A percentile compares a stretch with the other conserved stretches of the same genome.
phyloP scores from a whole-genome alignment of 92 coral and sea anemone genomes.

The Phenganax marumi region DNA sequence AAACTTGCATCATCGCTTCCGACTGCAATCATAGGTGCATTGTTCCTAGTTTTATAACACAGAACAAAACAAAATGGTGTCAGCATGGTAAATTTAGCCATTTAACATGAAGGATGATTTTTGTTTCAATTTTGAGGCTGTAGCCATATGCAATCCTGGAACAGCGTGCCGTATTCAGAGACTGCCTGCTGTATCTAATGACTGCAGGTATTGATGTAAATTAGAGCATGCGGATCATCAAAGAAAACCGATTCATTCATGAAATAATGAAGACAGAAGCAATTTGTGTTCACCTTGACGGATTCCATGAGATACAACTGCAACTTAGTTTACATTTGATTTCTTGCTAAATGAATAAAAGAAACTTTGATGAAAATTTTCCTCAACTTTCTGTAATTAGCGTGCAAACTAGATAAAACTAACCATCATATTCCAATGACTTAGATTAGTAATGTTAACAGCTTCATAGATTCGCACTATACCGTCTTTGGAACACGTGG shows the following conservation, averaged over 20 bases:
- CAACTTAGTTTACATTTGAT: conserved; percentile 89
- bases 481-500: conserved; percentile 98
- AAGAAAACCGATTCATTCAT: too few species aligned
- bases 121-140: too few species aligned
- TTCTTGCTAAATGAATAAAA: conserved; percentile 69
- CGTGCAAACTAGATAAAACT: background rate
- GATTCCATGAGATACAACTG: conserved; percentile 96
- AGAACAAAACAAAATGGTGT: background rate
- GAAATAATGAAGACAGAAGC: too few species aligned
- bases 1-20: conserved; percentile 90
- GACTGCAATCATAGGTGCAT: conserved; percentile 88
- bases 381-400: background rate
- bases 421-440: conserved; percentile 91
- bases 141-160: too few species aligned
- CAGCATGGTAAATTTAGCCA: background rate
- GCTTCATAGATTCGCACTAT: conserved; percentile 97
- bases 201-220: too few species aligned
- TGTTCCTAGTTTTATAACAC: conserved; percentile 51
- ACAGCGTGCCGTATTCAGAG: too few species aligned
- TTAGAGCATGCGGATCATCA: too few species aligned
- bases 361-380: background rate
- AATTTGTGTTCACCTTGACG: conserved; percentile 68
- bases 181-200: too few species aligned
- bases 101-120: too few species aligned
- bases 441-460: conserved; percentile 82